These are phyloP conservation scores for Menidia menidia DNA, from an alignment of 2,797 vertebrate species.

Conservation along the genomic window DNA sequence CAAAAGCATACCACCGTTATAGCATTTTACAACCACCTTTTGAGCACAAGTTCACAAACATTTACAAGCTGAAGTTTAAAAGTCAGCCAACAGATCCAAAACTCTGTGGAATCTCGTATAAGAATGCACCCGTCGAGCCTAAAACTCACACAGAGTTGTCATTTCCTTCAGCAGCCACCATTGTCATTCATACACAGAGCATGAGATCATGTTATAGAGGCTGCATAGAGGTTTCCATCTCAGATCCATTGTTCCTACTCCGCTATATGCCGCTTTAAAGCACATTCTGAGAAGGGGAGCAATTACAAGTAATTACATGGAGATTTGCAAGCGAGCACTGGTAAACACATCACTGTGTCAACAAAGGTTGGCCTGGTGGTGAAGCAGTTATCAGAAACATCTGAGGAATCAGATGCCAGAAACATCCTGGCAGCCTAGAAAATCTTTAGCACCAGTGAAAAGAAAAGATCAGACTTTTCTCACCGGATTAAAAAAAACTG, in stretches of 20 bases:
- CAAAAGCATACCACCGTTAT: neutral
- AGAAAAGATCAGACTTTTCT: neutral
- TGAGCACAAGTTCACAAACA: conserved; percentile 2
- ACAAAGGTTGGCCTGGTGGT: conserved; percentile 27
- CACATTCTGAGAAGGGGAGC: conserved; percentile 29
- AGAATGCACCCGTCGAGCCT: conserved; percentile 46
- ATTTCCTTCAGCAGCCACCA: conserved; percentile 46
- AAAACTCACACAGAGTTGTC: conserved; percentile 46
- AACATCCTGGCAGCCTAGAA: neutral
- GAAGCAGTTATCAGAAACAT: conserved; percentile 3
- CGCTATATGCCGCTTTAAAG: conserved; percentile 32
- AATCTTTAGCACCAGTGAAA: neutral
- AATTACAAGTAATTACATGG: conserved; percentile 51
- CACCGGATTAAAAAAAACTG: neutral
- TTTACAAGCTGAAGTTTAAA: conserved; percentile 5
- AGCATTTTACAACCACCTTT: neutral
- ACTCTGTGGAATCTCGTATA: conserved; percentile 6
- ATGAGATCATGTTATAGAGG: conserved; percentile 68
- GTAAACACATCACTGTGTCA: conserved; percentile 47
- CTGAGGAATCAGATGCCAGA: neutral
- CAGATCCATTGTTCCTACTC: conserved; percentile 46
- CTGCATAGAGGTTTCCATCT: conserved; percentile 50
- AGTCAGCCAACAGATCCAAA: conserved; percentile 19
- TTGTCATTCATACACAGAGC: conserved; percentile 60
- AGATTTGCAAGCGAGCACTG: conserved; percentile 54